phyloP scores from a whole-genome alignment of 2,113 vertebrate genomes.

The Peromyscus leucopus region DNA sequence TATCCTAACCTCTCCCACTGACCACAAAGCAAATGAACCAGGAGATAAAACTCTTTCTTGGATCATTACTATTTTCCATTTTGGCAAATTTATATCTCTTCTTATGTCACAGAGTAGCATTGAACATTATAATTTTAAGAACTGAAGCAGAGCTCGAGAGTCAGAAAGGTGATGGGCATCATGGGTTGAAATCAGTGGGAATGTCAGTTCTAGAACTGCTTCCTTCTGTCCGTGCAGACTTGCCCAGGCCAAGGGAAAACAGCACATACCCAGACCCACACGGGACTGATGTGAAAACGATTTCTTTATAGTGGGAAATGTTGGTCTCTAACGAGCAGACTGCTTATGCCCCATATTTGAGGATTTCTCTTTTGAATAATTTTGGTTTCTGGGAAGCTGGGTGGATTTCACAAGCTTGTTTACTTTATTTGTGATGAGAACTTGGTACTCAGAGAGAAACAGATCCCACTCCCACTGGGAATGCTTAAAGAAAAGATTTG shows the following conservation, averaged over 20 bases:
- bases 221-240: not conserved
- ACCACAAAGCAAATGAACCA: slow-evolving; percentile 77
- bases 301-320: not conserved
- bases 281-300: not conserved
- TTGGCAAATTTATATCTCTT: slow-evolving; percentile 71
- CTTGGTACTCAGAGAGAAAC: not conserved
- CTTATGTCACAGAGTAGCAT: slow-evolving; percentile 41
- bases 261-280: not conserved
- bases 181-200: not conserved
- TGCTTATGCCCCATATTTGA: not conserved
- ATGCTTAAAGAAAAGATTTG: not conserved
- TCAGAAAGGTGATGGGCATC: not conserved
- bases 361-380: not conserved
- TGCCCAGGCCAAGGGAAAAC: not conserved
- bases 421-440: not conserved
- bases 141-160: not conserved
- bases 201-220: not conserved
- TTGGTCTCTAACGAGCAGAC: not conserved
- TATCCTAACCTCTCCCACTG: slow-evolving; percentile 79
- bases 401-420: slow-evolving; percentile 22
- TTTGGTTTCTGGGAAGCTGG: slow-evolving; percentile 6
- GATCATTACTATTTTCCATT: slow-evolving; percentile 78
- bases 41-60: slow-evolving; percentile 69
- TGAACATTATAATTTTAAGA: slow-evolving; percentile 53
- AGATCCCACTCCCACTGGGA: not conserved